Conservation (phyloP, 2,888 invertebrate species). For the Synanthedon myopaeformis region DNA sequence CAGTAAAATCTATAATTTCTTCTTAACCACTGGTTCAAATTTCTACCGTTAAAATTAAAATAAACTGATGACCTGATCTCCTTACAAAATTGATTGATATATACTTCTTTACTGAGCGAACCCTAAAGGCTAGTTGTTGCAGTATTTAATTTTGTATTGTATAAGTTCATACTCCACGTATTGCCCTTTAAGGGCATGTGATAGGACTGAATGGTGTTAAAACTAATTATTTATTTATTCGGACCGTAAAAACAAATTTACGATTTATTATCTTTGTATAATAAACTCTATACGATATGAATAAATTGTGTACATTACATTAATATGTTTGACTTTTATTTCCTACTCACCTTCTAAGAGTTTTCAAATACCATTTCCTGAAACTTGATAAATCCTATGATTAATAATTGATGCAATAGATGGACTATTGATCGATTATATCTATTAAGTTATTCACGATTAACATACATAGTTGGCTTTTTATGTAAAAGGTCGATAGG, state of each 20-base stretch:
- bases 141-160: slow-evolving; percentile 38
- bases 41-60: too few relatives aligned
- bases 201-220: slow-evolving; percentile 47
- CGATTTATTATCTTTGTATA: slow-evolving; percentile 70
- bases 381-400: background rate
- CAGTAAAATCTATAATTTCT: too few relatives aligned
- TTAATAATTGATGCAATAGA: background rate
- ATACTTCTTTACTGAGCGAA: slow-evolving; percentile 21
- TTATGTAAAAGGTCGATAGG: too few relatives aligned
- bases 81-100: too few relatives aligned
- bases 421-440: too few relatives aligned
- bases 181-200: slow-evolving; percentile 47
- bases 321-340: slow-evolving; percentile 47
- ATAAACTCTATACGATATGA: slow-evolving; percentile 65
- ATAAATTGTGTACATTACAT: slow-evolving; percentile 70
- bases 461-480: too few relatives aligned
- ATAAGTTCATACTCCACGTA: slow-evolving; percentile 37
- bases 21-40: too few relatives aligned
- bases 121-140: slow-evolving; percentile 40
- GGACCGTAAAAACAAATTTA: slow-evolving; percentile 62
- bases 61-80: too few relatives aligned
- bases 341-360: slow-evolving; percentile 8
- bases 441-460: too few relatives aligned
- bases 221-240: slow-evolving; percentile 67
- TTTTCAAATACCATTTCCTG: background rate